Conservation (phyloP, 2,797 vertebrate species). For the Notamacropus eugenii region DNA sequence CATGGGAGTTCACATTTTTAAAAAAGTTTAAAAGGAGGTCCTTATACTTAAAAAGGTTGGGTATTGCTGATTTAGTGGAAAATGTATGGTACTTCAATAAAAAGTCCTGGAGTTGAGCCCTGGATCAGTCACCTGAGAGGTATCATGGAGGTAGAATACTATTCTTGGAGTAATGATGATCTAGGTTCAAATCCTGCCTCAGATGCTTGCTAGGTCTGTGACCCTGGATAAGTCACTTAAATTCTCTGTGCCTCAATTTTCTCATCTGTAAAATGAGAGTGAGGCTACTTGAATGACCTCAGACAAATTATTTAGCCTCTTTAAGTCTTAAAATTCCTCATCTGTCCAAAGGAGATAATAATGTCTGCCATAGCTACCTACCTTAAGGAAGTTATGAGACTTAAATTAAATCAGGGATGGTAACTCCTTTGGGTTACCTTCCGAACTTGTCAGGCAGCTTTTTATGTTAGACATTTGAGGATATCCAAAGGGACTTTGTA, state of each 20-base stretch:
- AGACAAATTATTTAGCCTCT: neutral
- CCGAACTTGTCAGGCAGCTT: neutral
- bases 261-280: neutral
- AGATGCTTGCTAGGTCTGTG: neutral
- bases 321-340: neutral
- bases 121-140: neutral
- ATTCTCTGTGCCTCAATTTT: neutral
- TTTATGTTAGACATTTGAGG: neutral
- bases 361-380: neutral
- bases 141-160: neutral
- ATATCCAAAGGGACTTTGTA: neutral
- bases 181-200: neutral
- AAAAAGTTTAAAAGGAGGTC: neutral
- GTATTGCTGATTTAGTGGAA: neutral
- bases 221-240: neutral
- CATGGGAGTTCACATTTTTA: neutral
- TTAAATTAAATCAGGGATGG: neutral
- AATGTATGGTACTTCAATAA: neutral
- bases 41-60: neutral
- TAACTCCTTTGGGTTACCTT: neutral
- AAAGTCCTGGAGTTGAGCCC: neutral
- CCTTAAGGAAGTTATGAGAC: neutral
- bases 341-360: neutral
- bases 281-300: neutral
- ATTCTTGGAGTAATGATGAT: neutral